These are phyloP conservation scores for Poicephalus gulielmi DNA, from an alignment of 2,113 vertebrate genomes.

Conservation along the genomic window DNA sequence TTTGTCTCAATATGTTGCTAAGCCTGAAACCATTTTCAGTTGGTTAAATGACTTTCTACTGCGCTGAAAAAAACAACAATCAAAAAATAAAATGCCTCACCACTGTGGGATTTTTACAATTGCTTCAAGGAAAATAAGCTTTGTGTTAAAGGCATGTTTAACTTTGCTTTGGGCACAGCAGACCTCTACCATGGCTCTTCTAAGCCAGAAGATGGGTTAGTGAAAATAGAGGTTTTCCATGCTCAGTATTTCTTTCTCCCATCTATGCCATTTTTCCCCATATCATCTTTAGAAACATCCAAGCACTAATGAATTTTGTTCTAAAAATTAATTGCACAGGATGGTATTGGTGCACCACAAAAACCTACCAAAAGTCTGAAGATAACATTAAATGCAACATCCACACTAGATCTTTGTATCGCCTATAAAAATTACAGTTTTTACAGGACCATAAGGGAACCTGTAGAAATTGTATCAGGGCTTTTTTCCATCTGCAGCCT, in stretches of 20 bases:
- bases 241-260: not conserved
- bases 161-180: not conserved
- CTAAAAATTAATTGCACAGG: not conserved
- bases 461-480: not conserved
- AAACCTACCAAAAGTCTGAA: not conserved
- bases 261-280: not conserved
- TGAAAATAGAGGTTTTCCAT: not conserved
- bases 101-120: not conserved
- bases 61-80: not conserved
- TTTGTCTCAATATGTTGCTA: conserved; percentile 3
- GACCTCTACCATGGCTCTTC: not conserved
- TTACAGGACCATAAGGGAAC: not conserved
- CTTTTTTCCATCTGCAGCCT: not conserved
- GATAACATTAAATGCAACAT: not conserved
- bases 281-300: not conserved
- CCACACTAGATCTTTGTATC: not conserved
- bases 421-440: not conserved
- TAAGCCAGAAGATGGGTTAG: not conserved
- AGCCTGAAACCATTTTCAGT: not conserved
- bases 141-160: not conserved
- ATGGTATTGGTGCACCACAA: not conserved
- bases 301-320: not conserved
- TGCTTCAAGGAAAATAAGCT: not conserved
- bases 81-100: not conserved
- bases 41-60: not conserved